Base-by-base conservation (phyloP, 1,140 invertebrate species). In the Ridgeia piscesae region DNA sequence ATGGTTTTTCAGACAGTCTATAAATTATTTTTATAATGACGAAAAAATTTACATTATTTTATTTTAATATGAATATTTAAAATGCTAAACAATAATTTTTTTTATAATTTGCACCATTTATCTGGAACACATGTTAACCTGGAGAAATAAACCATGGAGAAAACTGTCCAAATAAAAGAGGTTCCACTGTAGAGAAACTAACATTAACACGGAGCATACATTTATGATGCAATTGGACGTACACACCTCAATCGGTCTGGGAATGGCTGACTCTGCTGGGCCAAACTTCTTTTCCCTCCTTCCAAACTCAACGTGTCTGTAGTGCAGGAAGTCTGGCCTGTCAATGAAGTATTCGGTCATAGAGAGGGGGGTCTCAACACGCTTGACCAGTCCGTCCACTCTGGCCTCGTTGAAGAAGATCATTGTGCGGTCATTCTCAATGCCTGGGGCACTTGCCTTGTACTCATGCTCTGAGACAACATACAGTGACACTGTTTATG, bases 341-440 rank as follows among this genome's bases (percentile, higher is more conserved):
- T 97, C 95, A 9, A 96, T 95, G 93, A 97, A 98, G 92, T 97
- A 95, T 94, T 98, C 97, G 14, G 96, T 97, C 93, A 98, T 96
- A 93, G 96, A 96, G 4, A 96, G 94, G 0, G 96, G 95, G 31
- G 97, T 96, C 94, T 97, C 97, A 91, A 97, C 96, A 0, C 98
- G 95, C 93, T 96, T 96, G 1, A 95, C 95, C 34, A 98, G 96
- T 93, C 97, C 97, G 95, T 98, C 98, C 9, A 97, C 95, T 33
- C 97, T 96, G 1, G 97, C 97, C 89, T 97, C 96, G 92, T 97
- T 95, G 94, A 97, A 98, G 96, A 98, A 98, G 92, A 97, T 96
- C 94, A 98, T 95, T 0, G 96, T 96, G 92, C 97, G 96, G 42
- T 97, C 96, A 27, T 96, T 96, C 93, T 97, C 97, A 14, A 97